Conservation (phyloP, 2,113 vertebrate species). For the Aptenodytes forsteri region DNA sequence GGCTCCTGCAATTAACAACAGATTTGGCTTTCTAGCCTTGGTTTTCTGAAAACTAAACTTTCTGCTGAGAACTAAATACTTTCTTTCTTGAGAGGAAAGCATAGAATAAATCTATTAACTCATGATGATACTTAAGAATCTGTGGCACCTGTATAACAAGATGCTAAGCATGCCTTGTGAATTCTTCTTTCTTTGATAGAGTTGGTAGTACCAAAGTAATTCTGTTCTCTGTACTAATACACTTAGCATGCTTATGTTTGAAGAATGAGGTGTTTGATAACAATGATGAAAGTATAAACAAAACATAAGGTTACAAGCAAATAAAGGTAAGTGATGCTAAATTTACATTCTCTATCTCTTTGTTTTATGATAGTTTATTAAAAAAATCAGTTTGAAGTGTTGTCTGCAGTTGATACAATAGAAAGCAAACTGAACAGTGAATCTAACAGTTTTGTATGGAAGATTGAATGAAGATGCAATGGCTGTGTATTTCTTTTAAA, state of each 20-base stretch:
- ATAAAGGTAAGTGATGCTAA: slow-evolving; percentile 72
- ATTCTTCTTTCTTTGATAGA: slow-evolving; percentile 71
- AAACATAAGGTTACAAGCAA: slow-evolving; percentile 33
- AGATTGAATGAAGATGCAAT: neutral
- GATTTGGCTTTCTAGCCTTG: slow-evolving; percentile 82
- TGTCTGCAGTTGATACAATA: neutral
- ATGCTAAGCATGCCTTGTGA: slow-evolving; percentile 80
- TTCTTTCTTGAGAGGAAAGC: slow-evolving; percentile 63
- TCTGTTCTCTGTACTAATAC: slow-evolving; percentile 81
- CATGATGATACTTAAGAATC: slow-evolving; percentile 63
- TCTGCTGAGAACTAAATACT: slow-evolving; percentile 83
- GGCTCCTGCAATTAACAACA: slow-evolving; percentile 82
- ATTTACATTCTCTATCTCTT: neutral
- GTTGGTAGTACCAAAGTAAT: slow-evolving; percentile 72
- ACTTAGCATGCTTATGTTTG: slow-evolving; percentile 80
- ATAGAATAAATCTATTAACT: slow-evolving; percentile 72
- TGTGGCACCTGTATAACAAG: slow-evolving; percentile 60
- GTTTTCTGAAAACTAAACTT: slow-evolving; percentile 84
- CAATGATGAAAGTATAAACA: slow-evolving; percentile 43
- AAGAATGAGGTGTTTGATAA: slow-evolving; percentile 72
- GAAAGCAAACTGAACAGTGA: neutral
- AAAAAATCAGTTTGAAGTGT: neutral
- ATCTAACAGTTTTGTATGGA: neutral
- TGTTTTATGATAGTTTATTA: neutral
- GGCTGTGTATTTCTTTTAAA: neutral